These are phyloP conservation scores for Philopedon plagiatum DNA, from an alignment of 2,888 invertebrate genomes.

Conservation along the genomic window DNA sequence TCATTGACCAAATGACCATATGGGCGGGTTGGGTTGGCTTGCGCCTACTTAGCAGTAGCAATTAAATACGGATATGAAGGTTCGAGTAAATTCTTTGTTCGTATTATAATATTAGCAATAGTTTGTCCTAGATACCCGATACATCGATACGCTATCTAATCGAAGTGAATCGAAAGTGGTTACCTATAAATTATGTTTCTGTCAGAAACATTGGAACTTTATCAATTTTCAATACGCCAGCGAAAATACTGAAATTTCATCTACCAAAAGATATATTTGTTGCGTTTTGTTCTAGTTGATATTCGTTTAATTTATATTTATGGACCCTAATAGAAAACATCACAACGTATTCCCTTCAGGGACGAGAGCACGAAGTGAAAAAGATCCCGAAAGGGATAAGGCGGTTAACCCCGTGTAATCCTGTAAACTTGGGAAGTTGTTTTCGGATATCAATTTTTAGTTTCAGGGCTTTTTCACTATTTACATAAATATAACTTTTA, in stretches of 20 bases:
- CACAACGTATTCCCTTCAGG: neutral
- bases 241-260: neutral
- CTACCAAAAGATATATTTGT: neutral
- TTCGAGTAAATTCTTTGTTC: no score
- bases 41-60: no score
- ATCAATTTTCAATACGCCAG: neutral
- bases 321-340: neutral
- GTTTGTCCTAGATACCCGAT: no score
- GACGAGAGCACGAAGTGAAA: conserved; percentile 6
- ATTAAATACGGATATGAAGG: no score
- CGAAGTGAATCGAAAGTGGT: no score
- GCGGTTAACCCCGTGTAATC: conserved; percentile 1
- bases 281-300: neutral
- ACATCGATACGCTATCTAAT: no score
- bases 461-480: neutral
- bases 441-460: neutral
- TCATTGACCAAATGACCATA: no score
- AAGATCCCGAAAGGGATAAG: neutral
- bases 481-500: no score
- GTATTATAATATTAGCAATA: no score
- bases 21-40: no score
- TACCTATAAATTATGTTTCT: no score
- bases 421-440: neutral
- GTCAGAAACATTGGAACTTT: neutral
- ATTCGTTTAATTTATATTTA: neutral